These are phyloP conservation scores for Trachelus troglodyta DNA, from an alignment of 2,888 invertebrate genomes.

Conservation along the genomic window DNA sequence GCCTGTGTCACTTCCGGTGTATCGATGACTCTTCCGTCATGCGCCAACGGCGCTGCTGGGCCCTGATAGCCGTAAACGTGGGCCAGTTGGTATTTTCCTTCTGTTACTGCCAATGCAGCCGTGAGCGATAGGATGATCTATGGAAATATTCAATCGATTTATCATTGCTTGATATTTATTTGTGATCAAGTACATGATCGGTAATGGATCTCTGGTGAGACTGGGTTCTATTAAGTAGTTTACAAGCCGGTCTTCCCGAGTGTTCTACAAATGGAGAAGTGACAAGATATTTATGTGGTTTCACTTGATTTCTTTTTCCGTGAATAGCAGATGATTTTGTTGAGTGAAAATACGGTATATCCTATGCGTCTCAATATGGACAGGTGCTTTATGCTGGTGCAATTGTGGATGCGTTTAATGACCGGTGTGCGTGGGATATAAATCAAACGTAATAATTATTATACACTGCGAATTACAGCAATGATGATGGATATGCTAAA, in stretches of 20 bases:
- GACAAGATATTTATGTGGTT: neutral
- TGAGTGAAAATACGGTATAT: constrained; percentile 16
- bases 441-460: neutral
- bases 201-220: neutral
- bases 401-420: neutral
- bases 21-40: constrained; percentile 52
- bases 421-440: neutral
- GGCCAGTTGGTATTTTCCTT: constrained; percentile 12
- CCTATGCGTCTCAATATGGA: neutral
- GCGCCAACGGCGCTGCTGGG: constrained; percentile 47
- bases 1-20: constrained; percentile 49
- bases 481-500: neutral
- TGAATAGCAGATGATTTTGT: neutral
- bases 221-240: neutral
- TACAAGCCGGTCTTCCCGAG: neutral
- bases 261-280: neutral
- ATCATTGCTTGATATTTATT: neutral
- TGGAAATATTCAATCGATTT: neutral
- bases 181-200: neutral
- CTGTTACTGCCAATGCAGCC: neutral
- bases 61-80: constrained; percentile 39
- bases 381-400: neutral
- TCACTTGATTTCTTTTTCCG: constrained; percentile 14
- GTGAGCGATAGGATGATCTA: neutral
- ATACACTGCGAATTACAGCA: neutral